Base-by-base conservation (phyloP, 1,140 invertebrate species). In the Drosophila tsacasi region DNA sequence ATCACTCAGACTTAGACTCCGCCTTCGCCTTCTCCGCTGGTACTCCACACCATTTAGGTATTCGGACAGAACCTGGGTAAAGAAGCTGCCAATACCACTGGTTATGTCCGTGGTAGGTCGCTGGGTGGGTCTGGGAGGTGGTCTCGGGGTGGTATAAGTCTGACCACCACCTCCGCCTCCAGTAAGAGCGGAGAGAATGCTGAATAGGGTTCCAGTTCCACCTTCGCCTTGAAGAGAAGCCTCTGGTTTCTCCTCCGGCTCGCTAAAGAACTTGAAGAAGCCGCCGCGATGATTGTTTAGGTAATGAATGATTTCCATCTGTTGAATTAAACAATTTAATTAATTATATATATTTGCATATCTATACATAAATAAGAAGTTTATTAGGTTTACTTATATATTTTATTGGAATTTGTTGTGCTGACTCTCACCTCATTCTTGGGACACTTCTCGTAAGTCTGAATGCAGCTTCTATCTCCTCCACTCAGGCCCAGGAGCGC, bases 251-350 rank as follows among this genome's bases (percentile, higher is more conserved):
- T 92, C 91, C 62, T 92, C 91, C 59, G 91, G 85, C 27, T 94
- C 94, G 64, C 94, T 95, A 85, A 97, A 97, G 81, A 96, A 96
- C 61, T 96, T 94, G 90, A 97, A 97, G 91, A 97, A 97, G 12
- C 97, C 97, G 44, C 97, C 97, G 64, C 97, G 97, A 87, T 97
- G 95, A 93, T 97, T 97, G 93, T 97, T 97, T 50, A 97, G 93
- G 90, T 97, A 97, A 87, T 96, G 93, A 35, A 97, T 94, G 12
- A 97, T 93, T 80, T 95, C 94, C 66, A 96, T 95, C 30, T 96
- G 46, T 58, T 17, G 10, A 40, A 27, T 27, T 32, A n/a, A 60
- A 8, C 10, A 13, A 35, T 35, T 35, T 5, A 35, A 17, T 30
- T 35, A 50, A 3, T 39, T 12, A 7, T 1, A 37, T 4, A n/a